Evolutionary conservation across 2,888 invertebrate species (phyloP).

Genomic region (Patella ulyssiponensis): DNA sequence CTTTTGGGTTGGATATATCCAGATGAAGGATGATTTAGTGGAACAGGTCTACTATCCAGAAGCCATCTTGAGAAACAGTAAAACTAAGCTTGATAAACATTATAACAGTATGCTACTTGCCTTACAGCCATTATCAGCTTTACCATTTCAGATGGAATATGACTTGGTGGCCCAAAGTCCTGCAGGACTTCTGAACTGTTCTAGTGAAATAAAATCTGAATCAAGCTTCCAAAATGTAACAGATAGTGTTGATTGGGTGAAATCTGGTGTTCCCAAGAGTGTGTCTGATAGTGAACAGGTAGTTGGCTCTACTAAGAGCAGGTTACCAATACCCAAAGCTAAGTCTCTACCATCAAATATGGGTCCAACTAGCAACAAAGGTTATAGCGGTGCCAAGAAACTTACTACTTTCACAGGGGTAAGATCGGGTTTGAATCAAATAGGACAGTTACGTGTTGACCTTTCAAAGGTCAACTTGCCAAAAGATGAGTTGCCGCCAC

Average conservation of each 20-base stretch:
- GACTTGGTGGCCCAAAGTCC: conserved; percentile 45
- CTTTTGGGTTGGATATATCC: conserved; percentile 89
- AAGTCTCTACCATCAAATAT: neutral
- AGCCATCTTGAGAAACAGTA: conserved; percentile 80
- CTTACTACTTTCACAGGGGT: neutral
- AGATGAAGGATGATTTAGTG: conserved; percentile 86
- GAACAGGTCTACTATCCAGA: conserved; percentile 85
- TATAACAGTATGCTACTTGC: conserved; percentile 84
- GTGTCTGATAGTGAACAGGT: conserved; percentile 6
- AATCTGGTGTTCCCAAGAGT: neutral
- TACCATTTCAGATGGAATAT: conserved; percentile 84
- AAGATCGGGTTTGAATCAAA: neutral
- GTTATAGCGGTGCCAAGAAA: neutral
- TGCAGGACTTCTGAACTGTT: neutral
- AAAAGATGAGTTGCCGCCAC: neutral
- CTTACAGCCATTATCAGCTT: conserved; percentile 84
- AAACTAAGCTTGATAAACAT: conserved; percentile 74
- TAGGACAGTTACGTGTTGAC: too few species aligned
- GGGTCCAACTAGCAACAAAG: neutral
- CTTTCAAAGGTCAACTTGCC: neutral
- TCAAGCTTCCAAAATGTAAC: neutral
- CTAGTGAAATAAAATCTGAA: neutral
- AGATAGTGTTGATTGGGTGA: conserved; percentile 9
- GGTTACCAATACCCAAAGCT: neutral
- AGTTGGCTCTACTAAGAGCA: neutral